These are phyloP conservation scores for Sigmodon hispidus DNA, from an alignment of 2,113 vertebrate genomes.

Conservation along the genomic window DNA sequence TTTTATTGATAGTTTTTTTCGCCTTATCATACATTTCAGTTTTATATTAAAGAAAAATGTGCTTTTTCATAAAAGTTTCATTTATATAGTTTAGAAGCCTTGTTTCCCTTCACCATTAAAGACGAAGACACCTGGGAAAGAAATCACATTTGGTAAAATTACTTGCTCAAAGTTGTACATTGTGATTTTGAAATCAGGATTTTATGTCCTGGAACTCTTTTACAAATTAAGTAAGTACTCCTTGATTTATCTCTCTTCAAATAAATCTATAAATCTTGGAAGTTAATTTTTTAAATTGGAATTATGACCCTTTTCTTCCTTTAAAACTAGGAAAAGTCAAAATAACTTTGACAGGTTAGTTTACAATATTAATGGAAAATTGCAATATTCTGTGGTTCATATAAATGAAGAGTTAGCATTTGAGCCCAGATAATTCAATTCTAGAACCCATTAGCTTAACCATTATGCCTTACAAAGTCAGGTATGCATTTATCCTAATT, in stretches of 20 bases:
- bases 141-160: neutral
- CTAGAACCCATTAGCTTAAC: neutral
- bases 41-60: neutral
- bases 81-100: neutral
- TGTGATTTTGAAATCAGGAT: neutral
- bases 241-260: neutral
- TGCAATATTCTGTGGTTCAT: neutral
- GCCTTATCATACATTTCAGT: neutral
- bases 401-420: neutral
- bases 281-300: slow-evolving; percentile 38
- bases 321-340: neutral
- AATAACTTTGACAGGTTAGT: neutral
- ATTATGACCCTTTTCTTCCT: neutral
- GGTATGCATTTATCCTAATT: neutral
- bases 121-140: neutral
- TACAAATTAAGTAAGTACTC: neutral
- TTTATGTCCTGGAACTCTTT: neutral
- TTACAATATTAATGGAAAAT: neutral
- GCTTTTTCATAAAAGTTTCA: neutral
- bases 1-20: neutral
- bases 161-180: neutral
- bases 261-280: neutral
- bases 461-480: neutral
- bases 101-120: neutral
- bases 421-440: neutral